A percentile compares a stretch with the other conserved stretches of the same genome.
These are phyloP conservation scores for Dromiciops gliroides DNA, from an alignment of 2,113 vertebrate genomes.

Conservation along the genomic window DNA sequence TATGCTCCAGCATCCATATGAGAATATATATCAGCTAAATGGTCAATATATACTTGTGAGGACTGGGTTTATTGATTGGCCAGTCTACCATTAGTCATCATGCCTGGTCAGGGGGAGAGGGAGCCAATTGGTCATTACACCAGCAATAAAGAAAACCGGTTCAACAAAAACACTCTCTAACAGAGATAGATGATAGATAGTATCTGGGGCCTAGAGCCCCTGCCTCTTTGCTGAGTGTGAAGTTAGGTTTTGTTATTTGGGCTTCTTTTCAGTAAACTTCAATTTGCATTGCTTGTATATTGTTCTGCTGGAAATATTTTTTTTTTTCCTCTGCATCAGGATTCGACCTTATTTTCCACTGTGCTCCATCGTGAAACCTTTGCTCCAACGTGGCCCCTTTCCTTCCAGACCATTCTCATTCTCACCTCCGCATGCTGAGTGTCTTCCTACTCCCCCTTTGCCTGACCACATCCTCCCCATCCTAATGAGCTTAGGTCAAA, in stretches of 20 bases:
- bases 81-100: not conserved
- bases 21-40: not conserved
- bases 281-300: not conserved
- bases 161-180: not conserved
- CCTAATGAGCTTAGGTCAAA: constrained; percentile 52
- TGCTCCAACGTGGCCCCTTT: not conserved
- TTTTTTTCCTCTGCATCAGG: not conserved
- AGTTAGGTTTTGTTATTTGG: not conserved
- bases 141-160: not conserved
- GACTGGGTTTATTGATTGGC: not conserved
- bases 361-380: not conserved
- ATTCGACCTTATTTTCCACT: not conserved
- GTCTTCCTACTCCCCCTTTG: not conserved
- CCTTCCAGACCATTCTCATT: not conserved
- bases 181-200: not conserved
- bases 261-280: not conserved
- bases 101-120: not conserved
- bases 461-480: constrained; percentile 11
- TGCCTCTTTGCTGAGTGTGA: not conserved
- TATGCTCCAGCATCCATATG: not conserved
- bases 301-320: not conserved
- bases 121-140: not conserved
- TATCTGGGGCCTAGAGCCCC: not conserved
- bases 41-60: not conserved
- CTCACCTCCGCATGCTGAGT: not conserved